Conservation (phyloP, 1,140 invertebrate genomes). For the Aphaenogaster floridana region DNA sequence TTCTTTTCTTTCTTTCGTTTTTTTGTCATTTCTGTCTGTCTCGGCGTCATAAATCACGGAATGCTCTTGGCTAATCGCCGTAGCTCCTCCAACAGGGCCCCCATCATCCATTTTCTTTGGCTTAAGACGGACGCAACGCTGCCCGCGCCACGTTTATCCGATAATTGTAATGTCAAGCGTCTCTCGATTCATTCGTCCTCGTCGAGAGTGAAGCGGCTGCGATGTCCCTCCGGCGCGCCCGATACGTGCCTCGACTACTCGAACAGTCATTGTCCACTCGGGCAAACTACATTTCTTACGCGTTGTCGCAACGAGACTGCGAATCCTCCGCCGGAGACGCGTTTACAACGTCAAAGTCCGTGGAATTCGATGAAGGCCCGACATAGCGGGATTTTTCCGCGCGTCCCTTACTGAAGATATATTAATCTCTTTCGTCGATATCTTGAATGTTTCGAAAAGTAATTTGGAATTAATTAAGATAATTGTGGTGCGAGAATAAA, state of each 20-base stretch:
- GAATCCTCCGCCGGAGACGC: conserved; percentile 30
- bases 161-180: conserved; percentile 66
- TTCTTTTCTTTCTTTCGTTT: neutral
- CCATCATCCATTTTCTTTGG: conserved; percentile 60
- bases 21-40: conserved; percentile 11
- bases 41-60: conserved; percentile 55
- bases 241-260: conserved; percentile 61
- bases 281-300: conserved; percentile 64
- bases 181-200: conserved; percentile 65
- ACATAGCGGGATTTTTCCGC: neutral
- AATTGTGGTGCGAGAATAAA: neutral
- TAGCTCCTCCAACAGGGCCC: conserved; percentile 29
- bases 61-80: conserved; percentile 59
- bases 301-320: conserved; percentile 58
- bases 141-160: conserved; percentile 60
- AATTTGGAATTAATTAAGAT: neutral
- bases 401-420: neutral
- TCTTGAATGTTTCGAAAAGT: neutral
- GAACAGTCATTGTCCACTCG: conserved; percentile 62
- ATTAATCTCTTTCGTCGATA: neutral
- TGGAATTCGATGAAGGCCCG: conserved; percentile 31
- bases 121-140: conserved; percentile 57
- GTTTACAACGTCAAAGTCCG: conserved; percentile 42
- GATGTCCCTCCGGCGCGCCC: conserved; percentile 49
- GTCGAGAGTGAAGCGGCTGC: conserved; percentile 58